Evolutionary conservation across 2,888 invertebrate genomes (phyloP).

Genomic region (Nomada lathburiana): DNA sequence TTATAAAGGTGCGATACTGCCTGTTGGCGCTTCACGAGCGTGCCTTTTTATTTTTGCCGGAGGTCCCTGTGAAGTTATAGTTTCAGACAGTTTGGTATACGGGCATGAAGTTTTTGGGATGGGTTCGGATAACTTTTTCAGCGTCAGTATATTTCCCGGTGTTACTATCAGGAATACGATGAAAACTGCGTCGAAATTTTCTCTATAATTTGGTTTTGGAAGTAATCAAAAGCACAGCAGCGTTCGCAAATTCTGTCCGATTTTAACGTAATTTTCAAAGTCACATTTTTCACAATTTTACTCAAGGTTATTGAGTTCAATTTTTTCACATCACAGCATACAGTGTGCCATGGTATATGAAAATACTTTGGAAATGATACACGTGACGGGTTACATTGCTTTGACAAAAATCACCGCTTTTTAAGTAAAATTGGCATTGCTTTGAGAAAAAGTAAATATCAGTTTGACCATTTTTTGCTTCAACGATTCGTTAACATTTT

Average conservation of each 20-base stretch:
- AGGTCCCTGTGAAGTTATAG: conserved; percentile 59
- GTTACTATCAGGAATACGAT: conserved; percentile 43
- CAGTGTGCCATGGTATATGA: not conserved
- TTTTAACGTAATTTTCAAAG: conserved; percentile 2
- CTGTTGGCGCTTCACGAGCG: conserved; percentile 35
- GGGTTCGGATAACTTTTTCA: conserved; percentile 59
- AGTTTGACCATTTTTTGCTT: too few relatives aligned
- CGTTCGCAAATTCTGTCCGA: not conserved
- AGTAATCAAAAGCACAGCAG: conserved; percentile 30
- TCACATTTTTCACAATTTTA: not conserved
- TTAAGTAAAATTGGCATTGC: too few relatives aligned
- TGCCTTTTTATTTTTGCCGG: conserved; percentile 26
- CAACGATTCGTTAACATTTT: too few relatives aligned
- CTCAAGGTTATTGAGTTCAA: not conserved
- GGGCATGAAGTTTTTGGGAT: conserved; percentile 53
- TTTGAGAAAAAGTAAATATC: too few relatives aligned
- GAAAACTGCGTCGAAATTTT: conserved; percentile 54
- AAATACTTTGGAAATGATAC: too few relatives aligned
- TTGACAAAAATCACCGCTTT: too few relatives aligned
- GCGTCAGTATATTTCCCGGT: conserved; percentile 48
- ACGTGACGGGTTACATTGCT: too few relatives aligned
- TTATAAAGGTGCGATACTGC: conserved; percentile 25
- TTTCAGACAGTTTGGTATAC: conserved; percentile 61
- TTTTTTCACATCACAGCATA: not conserved
- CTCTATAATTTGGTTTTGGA: conserved; percentile 38